A percentile compares a stretch with the other conserved stretches of the same genome.
Evolutionary conservation across 1,140 invertebrate genomes (phyloP).

Genomic region (Sycobia sp.): DNA sequence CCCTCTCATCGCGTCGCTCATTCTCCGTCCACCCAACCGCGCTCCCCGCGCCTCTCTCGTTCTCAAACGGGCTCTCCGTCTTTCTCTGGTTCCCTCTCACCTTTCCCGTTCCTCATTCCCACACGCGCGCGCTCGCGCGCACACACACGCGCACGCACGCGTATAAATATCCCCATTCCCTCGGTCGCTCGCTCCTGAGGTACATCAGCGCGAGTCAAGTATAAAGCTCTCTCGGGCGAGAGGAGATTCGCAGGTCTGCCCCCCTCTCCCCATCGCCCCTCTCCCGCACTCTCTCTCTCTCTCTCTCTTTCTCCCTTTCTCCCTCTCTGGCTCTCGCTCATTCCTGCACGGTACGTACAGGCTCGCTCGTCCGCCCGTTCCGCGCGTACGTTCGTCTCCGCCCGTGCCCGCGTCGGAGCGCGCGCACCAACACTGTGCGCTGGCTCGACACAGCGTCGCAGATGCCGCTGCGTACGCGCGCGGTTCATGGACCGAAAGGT

Average conservation of each 20-base stretch:
- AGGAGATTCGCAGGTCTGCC: not conserved
- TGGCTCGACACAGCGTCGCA: not conserved
- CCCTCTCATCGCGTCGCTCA: no score
- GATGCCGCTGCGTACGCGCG: not conserved
- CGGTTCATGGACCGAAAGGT: slow-evolving; percentile 10
- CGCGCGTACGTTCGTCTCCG: not conserved
- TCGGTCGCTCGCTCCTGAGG: not conserved
- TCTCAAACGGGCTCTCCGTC: not conserved
- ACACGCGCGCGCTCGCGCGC: slow-evolving; percentile 5
- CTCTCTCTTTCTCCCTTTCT: no score
- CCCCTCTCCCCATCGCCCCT: not conserved
- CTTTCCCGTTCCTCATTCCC: not conserved
- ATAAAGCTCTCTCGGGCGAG: no score
- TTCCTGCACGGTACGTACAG: no score
- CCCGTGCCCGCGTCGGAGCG: not conserved
- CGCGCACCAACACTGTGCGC: not conserved
- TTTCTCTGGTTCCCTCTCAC: not conserved
- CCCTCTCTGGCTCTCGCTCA: no score
- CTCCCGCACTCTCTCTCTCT: not conserved
- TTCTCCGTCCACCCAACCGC: no score
- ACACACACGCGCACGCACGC: no score
- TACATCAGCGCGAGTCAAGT: no score
- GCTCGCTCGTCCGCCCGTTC: not conserved
- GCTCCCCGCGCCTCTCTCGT: no score
- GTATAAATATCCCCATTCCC: no score